phyloP scores from a whole-genome alignment of 23 tunicate genomes.

The Corella eumyota region DNA sequence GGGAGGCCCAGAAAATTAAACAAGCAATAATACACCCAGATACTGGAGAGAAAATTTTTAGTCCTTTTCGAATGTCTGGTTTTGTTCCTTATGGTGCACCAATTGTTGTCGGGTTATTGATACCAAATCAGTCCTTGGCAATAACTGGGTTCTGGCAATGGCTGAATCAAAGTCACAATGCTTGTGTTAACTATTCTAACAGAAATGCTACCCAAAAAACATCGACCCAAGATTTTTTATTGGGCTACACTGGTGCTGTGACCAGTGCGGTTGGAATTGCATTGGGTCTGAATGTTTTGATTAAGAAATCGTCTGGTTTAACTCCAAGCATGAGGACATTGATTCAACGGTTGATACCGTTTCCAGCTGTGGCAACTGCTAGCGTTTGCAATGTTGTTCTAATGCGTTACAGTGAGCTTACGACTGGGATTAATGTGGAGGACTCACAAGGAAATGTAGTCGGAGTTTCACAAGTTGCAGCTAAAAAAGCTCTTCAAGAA shows the following conservation, averaged over 20 bases:
- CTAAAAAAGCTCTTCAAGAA: slow-evolving; percentile 69
- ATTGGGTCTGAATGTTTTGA: slow-evolving; percentile 45
- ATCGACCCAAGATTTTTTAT: slow-evolving; percentile 43
- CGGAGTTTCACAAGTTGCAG: slow-evolving; percentile 90
- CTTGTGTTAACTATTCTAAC: slow-evolving; percentile 82
- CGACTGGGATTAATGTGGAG: slow-evolving; percentile 82
- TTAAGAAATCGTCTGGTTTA: slow-evolving; percentile 29
- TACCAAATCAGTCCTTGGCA: slow-evolving; percentile 58
- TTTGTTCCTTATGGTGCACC: slow-evolving; percentile 93
- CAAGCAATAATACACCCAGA: slow-evolving; percentile 94
- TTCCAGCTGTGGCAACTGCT: slow-evolving; percentile 84
- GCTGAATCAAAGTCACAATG: slow-evolving; percentile 97
- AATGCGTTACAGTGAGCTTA: slow-evolving; percentile 74
- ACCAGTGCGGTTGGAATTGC: slow-evolving; percentile 78
- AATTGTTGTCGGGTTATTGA: slow-evolving; percentile 71
- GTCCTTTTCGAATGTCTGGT: slow-evolving; percentile 94
- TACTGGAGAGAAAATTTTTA: slow-evolving; percentile 73
- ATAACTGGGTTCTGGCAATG: slow-evolving; percentile 89
- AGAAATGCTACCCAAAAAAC: slow-evolving; percentile 86
- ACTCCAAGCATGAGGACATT: slow-evolving; percentile 36
- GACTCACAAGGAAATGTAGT: slow-evolving; percentile 54
- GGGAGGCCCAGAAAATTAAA: slow-evolving; percentile 88
- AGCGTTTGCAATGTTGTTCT: slow-evolving; percentile 76
- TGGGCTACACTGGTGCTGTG: slow-evolving; percentile 79
- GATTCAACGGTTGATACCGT: slow-evolving; percentile 65